Percentiles rank a stretch among this genome's conserved stretches.
Conservation (phyloP, 1,140 invertebrate genomes). For the Drosophila busckii region DNA sequence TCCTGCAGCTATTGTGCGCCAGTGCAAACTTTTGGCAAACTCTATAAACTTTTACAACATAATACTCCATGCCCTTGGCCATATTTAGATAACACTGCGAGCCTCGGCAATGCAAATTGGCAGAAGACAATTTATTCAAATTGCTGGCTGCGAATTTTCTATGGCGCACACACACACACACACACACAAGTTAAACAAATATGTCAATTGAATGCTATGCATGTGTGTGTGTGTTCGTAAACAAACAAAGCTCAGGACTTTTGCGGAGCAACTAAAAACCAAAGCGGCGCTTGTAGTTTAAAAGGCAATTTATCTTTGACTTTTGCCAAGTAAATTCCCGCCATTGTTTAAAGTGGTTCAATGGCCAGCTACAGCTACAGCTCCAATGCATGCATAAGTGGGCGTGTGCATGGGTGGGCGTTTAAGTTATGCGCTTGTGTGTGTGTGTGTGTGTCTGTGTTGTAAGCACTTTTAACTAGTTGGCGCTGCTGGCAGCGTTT, state of each 20-base stretch:
- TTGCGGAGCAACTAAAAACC: conserved; percentile 50
- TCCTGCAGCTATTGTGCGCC: conserved; percentile 4
- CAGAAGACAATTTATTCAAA: conserved; percentile 70
- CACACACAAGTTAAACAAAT: conserved; percentile 74
- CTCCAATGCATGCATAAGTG: conserved; percentile 3
- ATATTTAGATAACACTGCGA: conserved; percentile 21
- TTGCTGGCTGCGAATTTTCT: conserved; percentile 52
- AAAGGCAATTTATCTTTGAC: conserved; percentile 75
- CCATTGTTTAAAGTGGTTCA: conserved; percentile 69
- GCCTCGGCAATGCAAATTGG: conserved; percentile 65
- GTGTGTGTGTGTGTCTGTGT: conserved; percentile 25
- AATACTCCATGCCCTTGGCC: conserved; percentile 5
- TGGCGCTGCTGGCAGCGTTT: conserved; percentile 35
- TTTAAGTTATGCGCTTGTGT: conserved; percentile 15
- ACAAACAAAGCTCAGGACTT: conserved; percentile 59
- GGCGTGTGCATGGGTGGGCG: conserved; percentile 1
- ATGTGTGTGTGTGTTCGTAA: conserved; percentile 24
- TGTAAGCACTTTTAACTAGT: conserved; percentile 56
- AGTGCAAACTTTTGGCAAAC: conserved; percentile 9
- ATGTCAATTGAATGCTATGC: conserved; percentile 63
- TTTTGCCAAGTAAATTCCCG: conserved; percentile 64
- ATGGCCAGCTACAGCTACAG: conserved; percentile 16
- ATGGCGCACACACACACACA: too few relatives aligned
- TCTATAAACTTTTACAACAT: conserved; percentile 15
- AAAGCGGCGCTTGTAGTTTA: conserved; percentile 62